Conservation (phyloP, 2,797 vertebrate genomes). For the Nannoperca obscura region DNA sequence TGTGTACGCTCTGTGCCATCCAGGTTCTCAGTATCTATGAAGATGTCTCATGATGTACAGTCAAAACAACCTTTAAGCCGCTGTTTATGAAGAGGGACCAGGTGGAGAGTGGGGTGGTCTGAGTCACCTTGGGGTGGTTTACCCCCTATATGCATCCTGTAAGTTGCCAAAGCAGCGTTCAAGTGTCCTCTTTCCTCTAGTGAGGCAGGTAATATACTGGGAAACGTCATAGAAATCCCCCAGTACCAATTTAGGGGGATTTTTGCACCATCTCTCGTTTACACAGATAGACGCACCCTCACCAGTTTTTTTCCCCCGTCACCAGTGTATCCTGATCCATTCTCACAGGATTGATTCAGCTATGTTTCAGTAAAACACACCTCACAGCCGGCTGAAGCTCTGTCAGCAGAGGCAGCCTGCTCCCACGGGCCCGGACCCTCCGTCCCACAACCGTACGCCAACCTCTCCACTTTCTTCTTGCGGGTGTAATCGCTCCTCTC, state of each 20-base stretch:
- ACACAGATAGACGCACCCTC: neutral
- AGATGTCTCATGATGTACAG: neutral
- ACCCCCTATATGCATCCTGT: neutral
- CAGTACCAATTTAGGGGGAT: too few species aligned
- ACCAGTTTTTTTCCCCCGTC: neutral
- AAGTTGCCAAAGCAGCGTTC: neutral
- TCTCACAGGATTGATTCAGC: conserved; percentile 5
- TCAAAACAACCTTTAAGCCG: neutral
- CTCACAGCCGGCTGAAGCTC: neutral
- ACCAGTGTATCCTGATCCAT: neutral
- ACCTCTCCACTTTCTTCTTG: neutral
- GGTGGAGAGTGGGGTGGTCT: neutral
- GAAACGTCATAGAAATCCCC: neutral
- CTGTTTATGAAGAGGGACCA: neutral
- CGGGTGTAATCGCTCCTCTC: neutral
- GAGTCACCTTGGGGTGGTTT: neutral
- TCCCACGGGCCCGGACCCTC: neutral
- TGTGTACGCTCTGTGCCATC: neutral
- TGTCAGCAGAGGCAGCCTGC: neutral
- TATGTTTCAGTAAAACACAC: neutral
- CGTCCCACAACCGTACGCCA: too few species aligned
- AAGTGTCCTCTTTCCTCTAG: neutral
- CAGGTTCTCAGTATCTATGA: neutral
- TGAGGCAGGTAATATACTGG: neutral
- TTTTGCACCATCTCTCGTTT: neutral